Percentiles rank a stretch among this genome's conserved stretches.
phyloP scores from a whole-genome alignment of 2,113 vertebrate genomes.

The Hippocampus guttulatus region DNA sequence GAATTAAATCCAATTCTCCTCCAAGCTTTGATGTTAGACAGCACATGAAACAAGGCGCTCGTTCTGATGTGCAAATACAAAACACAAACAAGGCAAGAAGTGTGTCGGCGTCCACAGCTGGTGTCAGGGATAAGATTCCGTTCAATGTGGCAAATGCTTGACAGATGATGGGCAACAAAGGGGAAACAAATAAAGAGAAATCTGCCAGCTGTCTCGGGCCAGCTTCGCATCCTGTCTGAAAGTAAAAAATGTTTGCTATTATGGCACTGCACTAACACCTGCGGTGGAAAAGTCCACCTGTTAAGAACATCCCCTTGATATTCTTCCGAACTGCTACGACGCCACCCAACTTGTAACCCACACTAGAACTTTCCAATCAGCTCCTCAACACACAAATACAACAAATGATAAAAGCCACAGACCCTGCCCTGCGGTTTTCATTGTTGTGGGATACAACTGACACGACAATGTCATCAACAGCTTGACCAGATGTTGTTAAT shows the following conservation, averaged over 20 bases:
- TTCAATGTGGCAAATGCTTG: slow-evolving; percentile 43
- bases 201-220: slow-evolving; percentile 6
- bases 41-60: slow-evolving; percentile 27
- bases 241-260: slow-evolving; percentile 1
- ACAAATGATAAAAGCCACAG: slow-evolving; percentile 25
- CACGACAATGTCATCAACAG: slow-evolving; percentile 48
- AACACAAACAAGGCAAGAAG: slow-evolving; percentile 48
- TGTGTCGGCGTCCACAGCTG: slow-evolving; percentile 42
- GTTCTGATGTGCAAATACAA: slow-evolving; percentile 35
- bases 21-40: slow-evolving; percentile 64
- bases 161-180: slow-evolving; percentile 41
- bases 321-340: slow-evolving; percentile 31
- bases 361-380: slow-evolving; percentile 34
- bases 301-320: slow-evolving; percentile 8
- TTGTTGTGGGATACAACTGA: slow-evolving; percentile 34
- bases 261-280: background rate
- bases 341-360: slow-evolving; percentile 49
- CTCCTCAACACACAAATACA: slow-evolving; percentile 16
- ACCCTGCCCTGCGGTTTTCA: slow-evolving; percentile 42
- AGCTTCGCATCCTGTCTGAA: slow-evolving; percentile 4
- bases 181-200: slow-evolving; percentile 28
- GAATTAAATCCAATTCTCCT: slow-evolving; percentile 63
- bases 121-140: slow-evolving; percentile 37
- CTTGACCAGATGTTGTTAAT: slow-evolving; percentile 55
- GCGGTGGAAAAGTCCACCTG: slow-evolving; percentile 12